A percentile compares a stretch with the other conserved stretches of the same genome.
phyloP scores from a whole-genome alignment of 2,797 vertebrate genomes.

The Scyliorhinus canicula region DNA sequence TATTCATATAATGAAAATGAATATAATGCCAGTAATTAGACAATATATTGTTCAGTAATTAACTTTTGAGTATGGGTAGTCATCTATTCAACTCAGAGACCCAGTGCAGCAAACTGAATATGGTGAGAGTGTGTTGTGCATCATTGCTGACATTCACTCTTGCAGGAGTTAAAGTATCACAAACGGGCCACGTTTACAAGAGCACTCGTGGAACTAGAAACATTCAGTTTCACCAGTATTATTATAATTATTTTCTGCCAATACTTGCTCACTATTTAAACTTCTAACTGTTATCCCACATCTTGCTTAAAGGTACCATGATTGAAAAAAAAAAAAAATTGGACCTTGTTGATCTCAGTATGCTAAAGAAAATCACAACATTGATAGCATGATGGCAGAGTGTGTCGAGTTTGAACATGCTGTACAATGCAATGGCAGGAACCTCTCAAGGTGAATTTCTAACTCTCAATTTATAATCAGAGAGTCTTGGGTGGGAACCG shows the following conservation, averaged over 20 bases:
- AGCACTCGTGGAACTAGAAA: background rate
- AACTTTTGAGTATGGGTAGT: background rate
- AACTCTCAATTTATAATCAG: background rate
- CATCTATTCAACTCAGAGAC: background rate
- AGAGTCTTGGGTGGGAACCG: background rate
- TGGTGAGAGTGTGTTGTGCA: background rate
- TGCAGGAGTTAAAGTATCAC: background rate
- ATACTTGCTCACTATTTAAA: slow-evolving; percentile 1
- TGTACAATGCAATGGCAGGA: background rate
- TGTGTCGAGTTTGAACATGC: background rate
- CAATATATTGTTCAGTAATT: background rate
- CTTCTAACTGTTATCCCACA: background rate
- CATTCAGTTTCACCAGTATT: background rate
- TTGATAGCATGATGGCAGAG: background rate
- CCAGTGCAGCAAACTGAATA: background rate
- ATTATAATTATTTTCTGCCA: background rate
- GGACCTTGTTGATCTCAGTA: background rate
- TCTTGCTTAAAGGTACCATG: background rate
- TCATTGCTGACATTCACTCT: background rate
- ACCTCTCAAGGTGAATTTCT: background rate
- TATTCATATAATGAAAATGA: background rate
- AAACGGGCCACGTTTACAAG: background rate
- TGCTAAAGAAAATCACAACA: background rate
- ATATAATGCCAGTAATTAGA: background rate
- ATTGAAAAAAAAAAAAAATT: background rate